These are phyloP conservation scores for Drosophila bocqueti DNA, from an alignment of 1,140 invertebrate genomes.

Conservation along the genomic window DNA sequence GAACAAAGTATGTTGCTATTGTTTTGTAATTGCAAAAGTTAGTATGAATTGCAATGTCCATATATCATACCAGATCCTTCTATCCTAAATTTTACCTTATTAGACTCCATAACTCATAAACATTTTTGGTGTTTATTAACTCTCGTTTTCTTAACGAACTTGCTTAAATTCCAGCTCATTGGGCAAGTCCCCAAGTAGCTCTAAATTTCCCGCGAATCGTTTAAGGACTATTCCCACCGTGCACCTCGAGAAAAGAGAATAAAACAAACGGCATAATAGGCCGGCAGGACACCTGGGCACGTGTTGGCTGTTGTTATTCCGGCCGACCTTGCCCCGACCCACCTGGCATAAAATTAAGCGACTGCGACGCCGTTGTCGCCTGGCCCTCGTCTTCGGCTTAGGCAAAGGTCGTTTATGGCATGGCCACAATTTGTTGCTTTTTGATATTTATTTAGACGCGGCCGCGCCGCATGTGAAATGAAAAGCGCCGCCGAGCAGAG, in stretches of 20 bases:
- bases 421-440: conserved; percentile 77
- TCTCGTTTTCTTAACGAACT: not conserved
- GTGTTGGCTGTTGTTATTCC: conserved; percentile 47
- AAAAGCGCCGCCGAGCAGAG: conserved; percentile 38
- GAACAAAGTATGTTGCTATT: too few species aligned
- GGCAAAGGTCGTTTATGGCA: conserved; percentile 52
- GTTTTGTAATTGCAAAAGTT: too few species aligned
- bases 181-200: conserved; percentile 1
- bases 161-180: not conserved
- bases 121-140: not conserved
- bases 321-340: conserved; percentile 57
- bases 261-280: conserved; percentile 58
- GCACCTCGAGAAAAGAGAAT: conserved; percentile 15
- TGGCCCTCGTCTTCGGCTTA: conserved; percentile 25
- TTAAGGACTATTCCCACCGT: conserved; percentile 34
- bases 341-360: conserved; percentile 75
- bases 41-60: too few species aligned
- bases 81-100: not conserved
- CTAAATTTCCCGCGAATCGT: conserved; percentile 25
- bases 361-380: conserved; percentile 44
- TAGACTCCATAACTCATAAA: not conserved
- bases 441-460: conserved; percentile 77
- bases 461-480: conserved; percentile 50
- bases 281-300: conserved; percentile 61
- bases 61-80: too few species aligned